phyloP scores from a whole-genome alignment of 2,797 vertebrate genomes.

The Pagetopsis macropterus region DNA sequence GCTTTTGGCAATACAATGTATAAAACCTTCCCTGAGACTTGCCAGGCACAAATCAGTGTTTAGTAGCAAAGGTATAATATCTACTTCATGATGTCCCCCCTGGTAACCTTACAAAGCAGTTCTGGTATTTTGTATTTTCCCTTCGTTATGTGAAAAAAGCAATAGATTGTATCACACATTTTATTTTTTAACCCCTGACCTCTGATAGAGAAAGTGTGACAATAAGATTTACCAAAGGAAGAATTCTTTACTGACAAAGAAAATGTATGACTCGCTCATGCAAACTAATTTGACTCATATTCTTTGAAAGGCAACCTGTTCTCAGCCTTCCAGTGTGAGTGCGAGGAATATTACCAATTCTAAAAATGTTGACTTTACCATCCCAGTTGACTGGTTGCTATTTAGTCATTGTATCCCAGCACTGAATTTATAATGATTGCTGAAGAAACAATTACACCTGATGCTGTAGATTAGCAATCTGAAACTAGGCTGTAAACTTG shows the following conservation, averaged over 20 bases:
- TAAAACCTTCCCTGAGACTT: no score
- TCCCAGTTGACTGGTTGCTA: background rate
- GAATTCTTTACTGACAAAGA: background rate
- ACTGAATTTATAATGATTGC: background rate
- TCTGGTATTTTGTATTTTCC: no score
- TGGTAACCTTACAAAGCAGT: no score
- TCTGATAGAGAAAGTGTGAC: background rate
- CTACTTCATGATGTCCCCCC: no score
- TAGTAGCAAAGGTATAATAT: no score
- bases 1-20: no score
- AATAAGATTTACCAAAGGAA: background rate
- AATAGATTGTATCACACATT: background rate
- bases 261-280: background rate
- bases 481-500: background rate
- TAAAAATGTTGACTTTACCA: background rate
- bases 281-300: background rate
- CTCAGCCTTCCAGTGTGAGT: no score
- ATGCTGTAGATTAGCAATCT: background rate
- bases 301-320: background rate
- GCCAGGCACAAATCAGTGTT: background rate
- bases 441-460: background rate
- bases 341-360: no score
- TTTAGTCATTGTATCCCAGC: background rate
- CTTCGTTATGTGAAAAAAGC: no score
- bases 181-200: background rate